Conservation (phyloP, 2,797 vertebrate genomes). For the Graptemys geographica region DNA sequence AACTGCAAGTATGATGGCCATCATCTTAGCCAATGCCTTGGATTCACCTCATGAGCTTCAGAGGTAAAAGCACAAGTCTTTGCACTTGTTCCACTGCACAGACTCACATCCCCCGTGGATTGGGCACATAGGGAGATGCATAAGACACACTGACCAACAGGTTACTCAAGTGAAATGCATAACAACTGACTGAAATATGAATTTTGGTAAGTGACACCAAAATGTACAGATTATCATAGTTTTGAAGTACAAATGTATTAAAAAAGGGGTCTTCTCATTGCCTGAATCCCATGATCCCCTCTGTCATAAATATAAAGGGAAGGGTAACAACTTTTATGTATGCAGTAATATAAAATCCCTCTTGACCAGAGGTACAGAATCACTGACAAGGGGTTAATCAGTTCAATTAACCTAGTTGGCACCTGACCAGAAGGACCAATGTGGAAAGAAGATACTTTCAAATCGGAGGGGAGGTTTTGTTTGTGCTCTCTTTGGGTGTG, state of each 20-base stretch:
- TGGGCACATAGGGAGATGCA: neutral
- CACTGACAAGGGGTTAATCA: too few relatives aligned
- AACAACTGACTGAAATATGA: neutral
- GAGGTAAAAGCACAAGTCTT: constrained; percentile 38
- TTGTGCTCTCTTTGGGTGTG: too few relatives aligned
- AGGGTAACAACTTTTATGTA: too few relatives aligned
- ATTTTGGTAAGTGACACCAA: neutral
- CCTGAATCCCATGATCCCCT: neutral
- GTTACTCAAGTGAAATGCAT: neutral
- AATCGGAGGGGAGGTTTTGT: too few relatives aligned
- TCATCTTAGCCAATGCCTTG: constrained; percentile 16
- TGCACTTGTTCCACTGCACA: neutral
- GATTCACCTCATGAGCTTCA: constrained; percentile 49
- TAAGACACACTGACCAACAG: neutral
- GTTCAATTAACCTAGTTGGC: too few relatives aligned
- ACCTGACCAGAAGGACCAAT: too few relatives aligned
- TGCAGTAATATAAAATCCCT: too few relatives aligned
- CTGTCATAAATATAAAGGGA: too few relatives aligned
- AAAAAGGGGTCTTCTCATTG: neutral
- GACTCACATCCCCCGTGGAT: neutral
- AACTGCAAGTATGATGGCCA: constrained; percentile 37
- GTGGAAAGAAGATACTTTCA: too few relatives aligned
- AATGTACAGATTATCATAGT: neutral
- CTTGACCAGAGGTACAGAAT: too few relatives aligned
- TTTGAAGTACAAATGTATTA: neutral